Base-by-base conservation (phyloP, 1,140 invertebrate species). In the Atopsyche davidsoni region DNA sequence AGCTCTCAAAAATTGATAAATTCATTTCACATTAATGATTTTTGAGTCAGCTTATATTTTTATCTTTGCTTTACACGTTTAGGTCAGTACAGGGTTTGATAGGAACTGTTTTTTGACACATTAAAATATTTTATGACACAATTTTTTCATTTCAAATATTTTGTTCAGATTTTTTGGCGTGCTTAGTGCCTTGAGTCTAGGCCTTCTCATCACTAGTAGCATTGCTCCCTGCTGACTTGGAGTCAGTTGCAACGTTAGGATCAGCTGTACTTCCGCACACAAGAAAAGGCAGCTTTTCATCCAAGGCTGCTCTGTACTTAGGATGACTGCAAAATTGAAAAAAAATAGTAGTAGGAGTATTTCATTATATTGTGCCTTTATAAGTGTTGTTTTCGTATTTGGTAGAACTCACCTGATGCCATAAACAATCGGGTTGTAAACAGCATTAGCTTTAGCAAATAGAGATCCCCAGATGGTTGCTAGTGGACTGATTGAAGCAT, bases 401-500 rank as follows among this genome's bases (percentile, higher is more conserved):
- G 17, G 14, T 10, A 14, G 24, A 17, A 23, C 54, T 63, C 46
- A 75, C 75, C 73, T 77, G 64, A 80, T 79, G 38, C 80, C 81
- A 59, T 83, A 83, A 25, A 83, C 78, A 62, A 83, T 82, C 40
- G 81, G 81, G 62, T 83, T 83, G 65, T 79, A 83, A 34, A 82
- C 76, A 17, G 81, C 77, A 59, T 81, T 80, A 40, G 78, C 75
- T 60, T 83, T 83, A 35, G 79, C 80, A 61, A 83, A 83, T 7
- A 84, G 74, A 22, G 81, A 81, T 21, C 81, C 80, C 69, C 80
- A 82, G 63, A 82, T 82, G 22, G 80, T 81, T 40, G 75, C 75
- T 9, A 83, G 66, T 3, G 82, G 81, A 52, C 77, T 82, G 51
- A 86, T 78, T 43, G 74, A 72, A 38, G 71, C 69, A 19, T 68